Evolutionary conservation across 2,113 vertebrate genomes (phyloP).

Genomic region (Butorides virescens): DNA sequence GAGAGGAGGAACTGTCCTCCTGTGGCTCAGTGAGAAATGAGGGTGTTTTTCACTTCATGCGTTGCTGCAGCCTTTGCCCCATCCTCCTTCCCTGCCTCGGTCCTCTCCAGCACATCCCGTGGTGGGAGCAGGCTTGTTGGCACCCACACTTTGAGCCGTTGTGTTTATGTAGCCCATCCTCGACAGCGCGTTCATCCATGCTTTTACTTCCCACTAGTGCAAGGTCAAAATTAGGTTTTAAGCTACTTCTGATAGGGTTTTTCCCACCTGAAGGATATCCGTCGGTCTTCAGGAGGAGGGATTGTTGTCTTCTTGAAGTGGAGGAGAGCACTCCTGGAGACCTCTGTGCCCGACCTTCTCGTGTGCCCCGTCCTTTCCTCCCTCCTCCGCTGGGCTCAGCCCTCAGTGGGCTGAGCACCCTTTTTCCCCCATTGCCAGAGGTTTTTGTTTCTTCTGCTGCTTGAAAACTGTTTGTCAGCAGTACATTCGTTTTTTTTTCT

Average conservation of each 20-base stretch:
- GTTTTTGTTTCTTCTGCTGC: neutral
- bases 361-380: neutral
- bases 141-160: neutral
- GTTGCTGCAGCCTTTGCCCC: neutral
- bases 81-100: neutral
- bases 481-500: neutral
- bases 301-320: neutral
- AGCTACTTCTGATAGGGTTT: neutral
- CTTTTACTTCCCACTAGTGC: neutral
- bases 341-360: neutral
- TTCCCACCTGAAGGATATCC: neutral
- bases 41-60: neutral
- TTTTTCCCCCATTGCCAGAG: neutral
- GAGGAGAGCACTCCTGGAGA: neutral
- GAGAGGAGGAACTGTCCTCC: neutral
- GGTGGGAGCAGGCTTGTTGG: neutral
- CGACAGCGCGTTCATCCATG: neutral
- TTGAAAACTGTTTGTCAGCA: neutral
- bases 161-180: neutral
- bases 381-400: neutral
- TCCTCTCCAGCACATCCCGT: neutral
- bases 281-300: neutral
- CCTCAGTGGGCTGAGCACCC: neutral
- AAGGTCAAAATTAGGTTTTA: neutral
- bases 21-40: neutral